Evolutionary conservation across 2,888 invertebrate species (phyloP), one percentile per base, ranked within the genome.

Genomic region (Pterobdella sp.): DNA sequence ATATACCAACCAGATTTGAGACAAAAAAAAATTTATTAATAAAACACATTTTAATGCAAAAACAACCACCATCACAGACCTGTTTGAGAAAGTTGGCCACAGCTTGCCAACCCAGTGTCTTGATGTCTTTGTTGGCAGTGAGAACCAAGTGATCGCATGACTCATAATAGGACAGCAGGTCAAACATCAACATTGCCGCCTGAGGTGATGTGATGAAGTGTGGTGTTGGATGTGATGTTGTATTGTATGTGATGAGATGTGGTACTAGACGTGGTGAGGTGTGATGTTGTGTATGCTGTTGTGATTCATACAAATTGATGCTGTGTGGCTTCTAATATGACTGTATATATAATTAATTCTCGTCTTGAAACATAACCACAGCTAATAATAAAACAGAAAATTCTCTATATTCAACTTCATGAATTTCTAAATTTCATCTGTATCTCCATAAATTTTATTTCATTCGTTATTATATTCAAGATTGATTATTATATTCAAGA

Each of bases 101-200:
- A 0, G 91, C 89, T 81, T 90, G 89, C 92, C 93, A 93, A 18
- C 92, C 93, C 60, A 91, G 85, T 66, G 88, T 86, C 72, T 90
- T 90, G 83, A 92, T 90, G 78, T 87, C 87, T 74, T 88, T 86
- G 82, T 92, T 92, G 69, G 88, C 89, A 34, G 90, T 89, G 76
- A 94, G 89, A 81, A 90, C 89, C 75, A 94, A 84, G 77, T 88
- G 87, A 0, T 87, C 86, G 0, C 90, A 88, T 66, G 92, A 91
- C 82, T 93, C 93, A 83, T 94, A 94, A 83, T 91, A 94, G 82
- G 94, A 93, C 76, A 93, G 87, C 91, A 93, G 93, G 83, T 94
- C 93, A 83, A 92, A 93, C 72, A 94, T 83, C 65, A 91, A 90
- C 79, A 90, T 90, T 66, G 89, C 87, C 75, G 87, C 86, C 85